Percentiles rank a stretch among this genome's conserved stretches.
phyloP scores from a whole-genome alignment of 2,888 invertebrate genomes.

The Eilema depressum region DNA sequence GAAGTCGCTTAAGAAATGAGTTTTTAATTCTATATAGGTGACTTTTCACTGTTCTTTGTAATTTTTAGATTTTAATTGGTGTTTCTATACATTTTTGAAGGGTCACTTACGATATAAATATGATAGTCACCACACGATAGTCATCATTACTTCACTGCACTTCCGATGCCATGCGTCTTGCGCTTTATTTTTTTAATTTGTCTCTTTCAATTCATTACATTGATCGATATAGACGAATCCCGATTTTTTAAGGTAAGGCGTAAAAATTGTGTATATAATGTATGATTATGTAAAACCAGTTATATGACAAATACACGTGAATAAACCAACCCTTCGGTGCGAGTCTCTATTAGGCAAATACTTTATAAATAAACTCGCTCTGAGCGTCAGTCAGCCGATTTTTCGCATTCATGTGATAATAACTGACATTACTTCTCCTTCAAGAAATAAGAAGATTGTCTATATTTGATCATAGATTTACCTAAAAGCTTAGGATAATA shows the following conservation, averaged over 20 bases:
- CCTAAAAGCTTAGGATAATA: background rate
- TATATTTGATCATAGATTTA: background rate
- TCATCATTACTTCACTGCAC: too few species aligned
- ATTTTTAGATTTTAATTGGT: background rate
- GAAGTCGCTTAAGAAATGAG: conserved; percentile 21
- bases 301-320: background rate
- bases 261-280: too few species aligned
- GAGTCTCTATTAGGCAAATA: background rate
- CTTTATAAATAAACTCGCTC: background rate
- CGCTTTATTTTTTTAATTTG: too few species aligned
- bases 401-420: background rate
- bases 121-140: too few species aligned
- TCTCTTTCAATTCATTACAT: too few species aligned
- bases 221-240: too few species aligned
- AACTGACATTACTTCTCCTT: background rate
- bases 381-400: background rate
- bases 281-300: too few species aligned
- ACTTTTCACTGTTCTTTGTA: background rate
- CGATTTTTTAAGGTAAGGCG: too few species aligned
- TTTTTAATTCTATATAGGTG: background rate
- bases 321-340: background rate
- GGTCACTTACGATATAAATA: background rate
- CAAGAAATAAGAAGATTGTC: background rate
- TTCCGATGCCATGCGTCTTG: too few species aligned
- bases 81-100: background rate